Evolutionary conservation across 2,797 vertebrate genomes (phyloP), one percentile per base, ranked within the genome.

Genomic region (Dromococcyx pavoninus): DNA sequence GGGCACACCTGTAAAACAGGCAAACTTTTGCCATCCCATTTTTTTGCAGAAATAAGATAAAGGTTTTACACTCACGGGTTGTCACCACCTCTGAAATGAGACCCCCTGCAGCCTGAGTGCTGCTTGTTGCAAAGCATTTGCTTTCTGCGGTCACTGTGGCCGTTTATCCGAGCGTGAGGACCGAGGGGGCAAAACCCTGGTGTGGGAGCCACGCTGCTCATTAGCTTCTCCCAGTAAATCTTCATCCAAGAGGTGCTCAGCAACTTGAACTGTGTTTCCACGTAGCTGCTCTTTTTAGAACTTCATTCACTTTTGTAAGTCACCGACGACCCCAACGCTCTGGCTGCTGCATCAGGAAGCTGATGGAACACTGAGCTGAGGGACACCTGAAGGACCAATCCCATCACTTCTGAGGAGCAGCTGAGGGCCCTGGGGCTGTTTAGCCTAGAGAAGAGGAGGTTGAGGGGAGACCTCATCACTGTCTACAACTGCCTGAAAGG

Each of bases 61-160:
- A 53, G 56, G 22, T 9, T 86, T 74, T 41, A 7, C 5, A 8
- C 5, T 32, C 51, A 7, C 4, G 2, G 50, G 39, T 39, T 16
- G 16, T 15, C 30, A 53, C 16, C 67, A 77, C 72, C 67, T 30
- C 84, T 27, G 54, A 13, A 33, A 8, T 5, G 41, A 70, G 65
- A 27, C 23, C 64, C 44, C 24, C 8, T n/a, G 44, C 50, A 67
- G 13, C 24, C 53, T 1, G 4, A 9, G 50, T 1, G 30, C 70
- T 25, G 56, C 37, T 48, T 16, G 24, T 70, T 61, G 28, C 25
- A 11, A 9, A 61, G 35, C 56, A 2, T 9, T 6, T 3, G 33
- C 3, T 16, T 3, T 18, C 71, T 44, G 66, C 1, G 0, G 41
- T 6, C 0, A 1, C 46, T 23, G 61, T 1, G 1, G 46, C 21